These are phyloP conservation scores for Oreonectes daqikongensis DNA, from an alignment of 2,797 vertebrate species.

Conservation along the genomic window DNA sequence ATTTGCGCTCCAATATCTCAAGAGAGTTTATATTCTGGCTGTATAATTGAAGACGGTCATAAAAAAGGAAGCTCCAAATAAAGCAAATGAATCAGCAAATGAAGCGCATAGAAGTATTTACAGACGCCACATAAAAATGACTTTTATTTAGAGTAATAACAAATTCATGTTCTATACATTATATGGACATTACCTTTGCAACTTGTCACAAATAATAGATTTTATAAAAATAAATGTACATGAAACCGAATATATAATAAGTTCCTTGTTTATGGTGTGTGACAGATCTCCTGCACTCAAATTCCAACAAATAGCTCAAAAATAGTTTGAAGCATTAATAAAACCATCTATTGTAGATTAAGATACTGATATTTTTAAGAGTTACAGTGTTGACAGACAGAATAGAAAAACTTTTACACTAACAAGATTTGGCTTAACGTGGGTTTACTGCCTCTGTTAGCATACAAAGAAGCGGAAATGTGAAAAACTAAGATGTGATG, in stretches of 20 bases:
- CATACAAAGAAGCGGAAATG: conserved; percentile 20
- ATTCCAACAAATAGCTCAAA: conserved; percentile 66
- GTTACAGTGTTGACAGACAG: conserved; percentile 55
- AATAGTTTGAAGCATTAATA: conserved; percentile 52
- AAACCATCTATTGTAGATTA: conserved; percentile 45
- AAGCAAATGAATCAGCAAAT: not conserved
- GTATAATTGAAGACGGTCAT: not conserved
- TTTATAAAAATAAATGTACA: conserved; percentile 84
- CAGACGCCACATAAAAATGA: conserved; percentile 80
- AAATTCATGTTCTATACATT: conserved; percentile 79
- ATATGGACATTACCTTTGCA: conserved; percentile 75
- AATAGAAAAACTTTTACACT: conserved; percentile 53
- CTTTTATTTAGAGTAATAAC: conserved; percentile 83
- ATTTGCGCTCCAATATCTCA: not conserved
- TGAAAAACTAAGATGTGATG: conserved; percentile 1
- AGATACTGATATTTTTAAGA: conserved; percentile 46
- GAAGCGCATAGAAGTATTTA: conserved; percentile 52
- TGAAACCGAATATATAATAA: conserved; percentile 71
- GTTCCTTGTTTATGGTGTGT: conserved; percentile 62
- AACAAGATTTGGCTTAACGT: conserved; percentile 47
- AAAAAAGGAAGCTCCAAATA: conserved; percentile 1
- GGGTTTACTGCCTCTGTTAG: conserved; percentile 47
- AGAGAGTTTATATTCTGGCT: not conserved
- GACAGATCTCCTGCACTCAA: conserved; percentile 57
- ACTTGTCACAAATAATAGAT: conserved; percentile 78